phyloP scores from a whole-genome alignment of 2,113 vertebrate genomes.

The Seriola dumerili region DNA sequence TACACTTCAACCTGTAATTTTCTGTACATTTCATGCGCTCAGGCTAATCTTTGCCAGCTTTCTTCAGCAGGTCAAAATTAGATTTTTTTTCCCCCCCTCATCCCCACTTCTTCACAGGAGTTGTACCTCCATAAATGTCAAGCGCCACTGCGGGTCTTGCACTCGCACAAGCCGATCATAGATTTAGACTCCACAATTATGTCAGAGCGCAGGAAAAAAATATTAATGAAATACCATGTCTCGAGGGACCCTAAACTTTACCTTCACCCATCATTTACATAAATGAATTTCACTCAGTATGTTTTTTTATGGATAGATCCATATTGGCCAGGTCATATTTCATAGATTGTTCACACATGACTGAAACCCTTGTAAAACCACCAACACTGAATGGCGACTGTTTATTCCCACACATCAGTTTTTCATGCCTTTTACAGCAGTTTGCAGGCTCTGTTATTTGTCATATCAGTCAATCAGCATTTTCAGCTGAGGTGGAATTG shows the following conservation, averaged over 20 bases:
- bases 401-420: constrained; percentile 77
- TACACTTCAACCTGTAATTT: constrained; percentile 64
- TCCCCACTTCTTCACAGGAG: constrained; percentile 66
- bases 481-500: constrained; percentile 4
- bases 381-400: constrained; percentile 70
- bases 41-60: constrained; percentile 32
- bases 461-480: constrained; percentile 26
- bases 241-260: constrained; percentile 62
- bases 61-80: constrained; percentile 45
- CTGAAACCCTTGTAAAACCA: constrained; percentile 78
- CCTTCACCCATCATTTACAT: constrained; percentile 84
- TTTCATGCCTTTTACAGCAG: constrained; percentile 71
- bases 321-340: constrained; percentile 83
- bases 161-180: constrained; percentile 80
- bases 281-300: constrained; percentile 85
- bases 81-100: constrained; percentile 11
- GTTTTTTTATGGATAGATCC: constrained; percentile 83
- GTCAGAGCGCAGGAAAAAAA: constrained; percentile 83
- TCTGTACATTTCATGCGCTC: constrained; percentile 48
- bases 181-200: constrained; percentile 88
- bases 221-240: constrained; percentile 87
- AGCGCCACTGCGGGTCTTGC: constrained; percentile 72
- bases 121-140: constrained; percentile 83
- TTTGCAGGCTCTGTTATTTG: neutral
- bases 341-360: constrained; percentile 76